Conservation (phyloP, 2,888 invertebrate species). For the Lutraria lutraria region DNA sequence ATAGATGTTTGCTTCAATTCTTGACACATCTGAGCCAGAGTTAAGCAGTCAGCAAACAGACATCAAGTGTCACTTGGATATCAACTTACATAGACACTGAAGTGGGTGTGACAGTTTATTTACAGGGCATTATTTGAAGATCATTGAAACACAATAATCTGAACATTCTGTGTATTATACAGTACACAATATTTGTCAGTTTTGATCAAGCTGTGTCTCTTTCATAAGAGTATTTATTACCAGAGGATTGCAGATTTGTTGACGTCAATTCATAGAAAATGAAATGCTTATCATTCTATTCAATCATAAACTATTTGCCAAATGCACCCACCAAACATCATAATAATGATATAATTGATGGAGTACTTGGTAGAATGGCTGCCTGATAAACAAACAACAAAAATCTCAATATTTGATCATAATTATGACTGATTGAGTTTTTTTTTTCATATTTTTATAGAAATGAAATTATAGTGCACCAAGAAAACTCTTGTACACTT, state of each 20-base stretch:
- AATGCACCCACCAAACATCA: background rate
- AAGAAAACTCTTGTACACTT: background rate
- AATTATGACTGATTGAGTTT: background rate
- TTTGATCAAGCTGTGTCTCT: background rate
- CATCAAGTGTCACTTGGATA: too few species aligned
- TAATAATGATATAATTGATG: background rate
- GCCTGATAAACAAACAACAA: background rate
- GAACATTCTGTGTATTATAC: too few species aligned
- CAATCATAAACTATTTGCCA: conserved; percentile 15
- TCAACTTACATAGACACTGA: too few species aligned
- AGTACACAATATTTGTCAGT: too few species aligned
- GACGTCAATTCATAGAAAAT: background rate
- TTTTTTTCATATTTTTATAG: too few species aligned
- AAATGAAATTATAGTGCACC: background rate
- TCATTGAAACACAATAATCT: too few species aligned
- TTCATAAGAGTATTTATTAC: background rate
- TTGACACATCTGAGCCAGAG: too few species aligned
- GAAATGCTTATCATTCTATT: background rate
- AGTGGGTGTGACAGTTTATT: too few species aligned
- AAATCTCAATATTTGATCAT: background rate
- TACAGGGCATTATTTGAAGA: too few species aligned
- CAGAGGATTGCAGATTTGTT: background rate
- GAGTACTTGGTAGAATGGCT: background rate
- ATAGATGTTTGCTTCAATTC: too few species aligned
- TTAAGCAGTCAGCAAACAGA: too few species aligned